Percentiles rank a stretch among this genome's conserved stretches.
These are phyloP conservation scores for Tachycineta bicolor DNA, from an alignment of 2,113 vertebrate genomes.

Conservation along the genomic window DNA sequence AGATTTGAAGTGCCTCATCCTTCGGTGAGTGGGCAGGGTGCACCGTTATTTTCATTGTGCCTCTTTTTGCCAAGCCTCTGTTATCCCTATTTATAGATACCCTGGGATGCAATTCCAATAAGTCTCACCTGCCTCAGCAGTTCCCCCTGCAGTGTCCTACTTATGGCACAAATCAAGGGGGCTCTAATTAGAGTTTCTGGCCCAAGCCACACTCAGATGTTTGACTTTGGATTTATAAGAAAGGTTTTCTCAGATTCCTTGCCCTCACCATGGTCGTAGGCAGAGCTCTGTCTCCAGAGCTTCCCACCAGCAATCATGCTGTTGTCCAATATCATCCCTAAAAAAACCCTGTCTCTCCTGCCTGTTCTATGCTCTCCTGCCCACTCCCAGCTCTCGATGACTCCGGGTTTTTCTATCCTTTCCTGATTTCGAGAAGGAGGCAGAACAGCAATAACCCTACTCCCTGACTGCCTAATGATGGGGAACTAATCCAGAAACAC, in stretches of 20 bases:
- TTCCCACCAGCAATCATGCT: not conserved
- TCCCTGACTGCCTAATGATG: not conserved
- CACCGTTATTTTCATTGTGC: not conserved
- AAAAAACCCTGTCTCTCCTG: not conserved
- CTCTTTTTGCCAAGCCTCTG: not conserved
- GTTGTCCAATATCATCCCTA: not conserved
- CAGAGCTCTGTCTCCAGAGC: not conserved
- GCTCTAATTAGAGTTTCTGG: not conserved
- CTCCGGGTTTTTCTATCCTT: not conserved
- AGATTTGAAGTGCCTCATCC: not conserved
- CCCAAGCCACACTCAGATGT: not conserved
- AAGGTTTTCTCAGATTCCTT: not conserved
- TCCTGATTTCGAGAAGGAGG: not conserved
- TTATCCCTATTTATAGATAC: slow-evolving; percentile 40
- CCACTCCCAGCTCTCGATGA: not conserved
- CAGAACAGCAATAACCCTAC: not conserved
- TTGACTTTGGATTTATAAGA: not conserved
- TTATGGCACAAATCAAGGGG: not conserved
- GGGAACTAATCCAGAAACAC: slow-evolving; percentile 17
- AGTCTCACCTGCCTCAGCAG: slow-evolving; percentile 36
- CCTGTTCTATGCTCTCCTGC: not conserved
- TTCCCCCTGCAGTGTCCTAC: not conserved
- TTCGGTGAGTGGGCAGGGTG: not conserved
- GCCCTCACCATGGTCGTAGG: not conserved
- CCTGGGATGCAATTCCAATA: not conserved